Evolutionary conservation across 2,888 invertebrate genomes (phyloP).

Genomic region (Philopedon plagiatum): DNA sequence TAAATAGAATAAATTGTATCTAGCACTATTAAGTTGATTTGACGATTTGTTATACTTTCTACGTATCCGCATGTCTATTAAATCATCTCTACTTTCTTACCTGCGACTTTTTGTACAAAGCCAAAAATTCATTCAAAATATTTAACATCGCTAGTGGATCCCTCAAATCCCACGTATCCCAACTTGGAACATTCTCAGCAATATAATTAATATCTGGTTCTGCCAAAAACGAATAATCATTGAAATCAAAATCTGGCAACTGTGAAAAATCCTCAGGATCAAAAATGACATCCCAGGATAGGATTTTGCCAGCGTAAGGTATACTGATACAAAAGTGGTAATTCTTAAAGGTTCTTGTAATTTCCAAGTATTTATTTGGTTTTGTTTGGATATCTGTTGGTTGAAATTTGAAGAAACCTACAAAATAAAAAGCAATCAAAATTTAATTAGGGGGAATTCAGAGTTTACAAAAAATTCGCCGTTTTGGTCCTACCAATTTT

Average conservation of each 20-base stretch:
- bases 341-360: conserved; percentile 32
- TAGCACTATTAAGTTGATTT: too few relatives aligned
- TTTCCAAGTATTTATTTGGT: conserved; percentile 26
- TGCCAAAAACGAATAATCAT: conserved; percentile 77
- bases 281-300: conserved; percentile 82
- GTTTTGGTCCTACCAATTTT: conserved; percentile 12
- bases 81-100: conserved; percentile 64
- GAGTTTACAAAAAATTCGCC: neutral
- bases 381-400: conserved; percentile 22
- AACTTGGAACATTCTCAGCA: conserved; percentile 72
- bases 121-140: conserved; percentile 76
- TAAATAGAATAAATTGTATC: too few relatives aligned
- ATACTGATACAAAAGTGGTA: conserved; percentile 75
- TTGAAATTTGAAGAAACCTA: conserved; percentile 36
- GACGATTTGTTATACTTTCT: too few relatives aligned
- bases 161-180: conserved; percentile 76
- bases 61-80: too few relatives aligned
- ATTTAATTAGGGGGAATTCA: neutral
- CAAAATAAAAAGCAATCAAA: neutral
- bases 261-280: conserved; percentile 66
- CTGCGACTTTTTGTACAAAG: conserved; percentile 77
- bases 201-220: conserved; percentile 73
- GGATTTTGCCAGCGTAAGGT: conserved; percentile 78
- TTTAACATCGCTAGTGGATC: conserved; percentile 74
- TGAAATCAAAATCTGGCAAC: conserved; percentile 81